These are phyloP conservation scores for Ricordea florida DNA, from an alignment of 92 coral and sea anemone genomes.

Conservation along the genomic window DNA sequence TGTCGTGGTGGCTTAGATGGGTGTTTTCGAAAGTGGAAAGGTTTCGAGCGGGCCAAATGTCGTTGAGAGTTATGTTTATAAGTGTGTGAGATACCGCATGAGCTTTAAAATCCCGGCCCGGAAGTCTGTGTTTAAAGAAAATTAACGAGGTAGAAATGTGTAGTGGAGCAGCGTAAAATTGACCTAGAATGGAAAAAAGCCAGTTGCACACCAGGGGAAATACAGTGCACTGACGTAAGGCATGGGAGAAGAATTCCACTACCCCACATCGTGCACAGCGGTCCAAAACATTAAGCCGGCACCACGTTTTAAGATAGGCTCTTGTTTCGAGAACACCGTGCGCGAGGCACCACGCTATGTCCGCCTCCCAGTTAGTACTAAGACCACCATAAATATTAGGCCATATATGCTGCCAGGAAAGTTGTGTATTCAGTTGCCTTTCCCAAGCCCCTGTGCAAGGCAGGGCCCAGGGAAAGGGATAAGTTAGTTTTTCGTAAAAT, in stretches of 20 bases:
- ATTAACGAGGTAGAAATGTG: background rate
- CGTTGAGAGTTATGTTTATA: background rate
- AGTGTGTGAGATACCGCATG: background rate
- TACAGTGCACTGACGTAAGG: background rate
- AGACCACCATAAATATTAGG: background rate
- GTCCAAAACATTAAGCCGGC: background rate
- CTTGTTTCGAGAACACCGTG: background rate
- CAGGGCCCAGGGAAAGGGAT: too few species aligned
- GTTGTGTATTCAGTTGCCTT: background rate
- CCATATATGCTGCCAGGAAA: background rate
- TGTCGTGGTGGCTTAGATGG: too few species aligned
- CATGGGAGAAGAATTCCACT: background rate
- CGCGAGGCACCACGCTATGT: background rate
- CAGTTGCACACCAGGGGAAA: background rate
- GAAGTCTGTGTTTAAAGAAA: background rate
- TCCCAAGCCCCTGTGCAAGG: background rate
- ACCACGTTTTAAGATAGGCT: background rate
- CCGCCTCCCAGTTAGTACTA: conserved; percentile 1
- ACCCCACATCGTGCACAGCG: background rate
- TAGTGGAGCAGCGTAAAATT: background rate
- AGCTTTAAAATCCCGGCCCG: too few species aligned
- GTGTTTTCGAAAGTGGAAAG: background rate
- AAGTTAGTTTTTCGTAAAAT: too few species aligned
- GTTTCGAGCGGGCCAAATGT: background rate
- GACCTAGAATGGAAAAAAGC: background rate